These are phyloP conservation scores for Piscicola geometra DNA, from an alignment of 2,888 invertebrate species.

Conservation along the genomic window DNA sequence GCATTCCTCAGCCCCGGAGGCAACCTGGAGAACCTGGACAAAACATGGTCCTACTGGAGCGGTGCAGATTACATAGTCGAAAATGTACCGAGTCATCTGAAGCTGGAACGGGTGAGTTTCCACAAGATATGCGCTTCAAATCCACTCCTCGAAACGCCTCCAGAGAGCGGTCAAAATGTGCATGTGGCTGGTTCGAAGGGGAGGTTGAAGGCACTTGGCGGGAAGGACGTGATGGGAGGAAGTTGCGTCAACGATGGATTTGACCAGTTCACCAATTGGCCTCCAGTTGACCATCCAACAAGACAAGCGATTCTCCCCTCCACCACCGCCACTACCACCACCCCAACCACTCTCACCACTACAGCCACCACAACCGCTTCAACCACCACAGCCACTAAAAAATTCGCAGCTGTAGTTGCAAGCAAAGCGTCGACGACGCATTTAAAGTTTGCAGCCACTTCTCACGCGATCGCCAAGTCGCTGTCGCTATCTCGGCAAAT, in stretches of 20 bases:
- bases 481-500: not conserved
- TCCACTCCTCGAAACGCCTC: too few species aligned
- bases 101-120: slow-evolving; percentile 49
- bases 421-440: not conserved
- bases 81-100: slow-evolving; percentile 48
- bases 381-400: not conserved
- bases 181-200: not conserved
- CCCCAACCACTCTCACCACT: not conserved
- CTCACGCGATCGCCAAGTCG: not conserved
- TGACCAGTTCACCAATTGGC: slow-evolving; percentile 22
- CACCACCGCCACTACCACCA: not conserved
- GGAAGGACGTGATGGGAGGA: not conserved
- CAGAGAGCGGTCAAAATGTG: not conserved
- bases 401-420: not conserved
- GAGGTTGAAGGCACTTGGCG: not conserved
- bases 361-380: slow-evolving; percentile 2
- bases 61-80: slow-evolving; percentile 49
- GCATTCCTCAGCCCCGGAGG: slow-evolving; percentile 48
- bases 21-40: slow-evolving; percentile 46
- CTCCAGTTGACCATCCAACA: not conserved
- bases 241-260: not conserved
- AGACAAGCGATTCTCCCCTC: not conserved
- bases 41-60: slow-evolving; percentile 50
- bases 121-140: slow-evolving; percentile 42
- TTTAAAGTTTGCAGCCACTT: not conserved